A percentile compares a stretch with the other conserved stretches of the same genome.
These are phyloP conservation scores for Pentalonia nigronervosa DNA, from an alignment of 1,140 invertebrate genomes.

Conservation along the genomic window DNA sequence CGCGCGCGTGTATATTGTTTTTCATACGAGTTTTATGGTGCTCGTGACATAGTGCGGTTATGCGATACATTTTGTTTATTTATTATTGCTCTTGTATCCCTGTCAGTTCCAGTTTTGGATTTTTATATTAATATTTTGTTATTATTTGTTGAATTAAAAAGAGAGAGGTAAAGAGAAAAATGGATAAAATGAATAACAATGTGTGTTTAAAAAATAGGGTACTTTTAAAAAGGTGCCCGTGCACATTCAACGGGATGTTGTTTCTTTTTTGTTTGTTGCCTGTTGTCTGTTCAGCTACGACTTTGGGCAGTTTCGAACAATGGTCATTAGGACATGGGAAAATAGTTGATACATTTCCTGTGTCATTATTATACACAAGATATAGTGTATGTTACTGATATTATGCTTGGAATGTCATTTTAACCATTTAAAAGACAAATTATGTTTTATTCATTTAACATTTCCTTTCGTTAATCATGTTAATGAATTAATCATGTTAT, in stretches of 20 bases:
- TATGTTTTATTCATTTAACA: not conserved
- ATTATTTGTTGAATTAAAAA: slow-evolving; percentile 54
- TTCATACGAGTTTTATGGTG: slow-evolving; percentile 40
- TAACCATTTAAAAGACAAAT: slow-evolving; percentile 13
- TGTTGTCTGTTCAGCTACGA: slow-evolving; percentile 17
- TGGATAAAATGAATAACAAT: slow-evolving; percentile 43
- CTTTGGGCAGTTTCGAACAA: slow-evolving; percentile 47
- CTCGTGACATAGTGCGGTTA: slow-evolving; percentile 50
- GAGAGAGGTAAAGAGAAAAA: not conserved
- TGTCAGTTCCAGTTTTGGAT: slow-evolving; percentile 57
- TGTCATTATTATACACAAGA: slow-evolving; percentile 4
- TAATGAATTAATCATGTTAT: not conserved
- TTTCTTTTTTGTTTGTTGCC: slow-evolving; percentile 33
- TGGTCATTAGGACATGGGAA: slow-evolving; percentile 49
- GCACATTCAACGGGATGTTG: slow-evolving; percentile 34
- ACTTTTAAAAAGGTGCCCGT: slow-evolving; percentile 36
- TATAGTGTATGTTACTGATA: not conserved
- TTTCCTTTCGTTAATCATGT: not conserved
- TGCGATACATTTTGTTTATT: slow-evolving; percentile 48
- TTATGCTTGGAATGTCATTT: slow-evolving; percentile 25
- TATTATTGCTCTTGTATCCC: slow-evolving; percentile 55
- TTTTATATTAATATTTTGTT: slow-evolving; percentile 54
- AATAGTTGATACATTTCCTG: slow-evolving; percentile 34
- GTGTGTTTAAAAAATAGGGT: slow-evolving; percentile 37
- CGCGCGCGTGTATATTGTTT: not conserved